Evolutionary conservation across 1,140 invertebrate species (phyloP).

Genomic region (Zaprionus inermis): DNA sequence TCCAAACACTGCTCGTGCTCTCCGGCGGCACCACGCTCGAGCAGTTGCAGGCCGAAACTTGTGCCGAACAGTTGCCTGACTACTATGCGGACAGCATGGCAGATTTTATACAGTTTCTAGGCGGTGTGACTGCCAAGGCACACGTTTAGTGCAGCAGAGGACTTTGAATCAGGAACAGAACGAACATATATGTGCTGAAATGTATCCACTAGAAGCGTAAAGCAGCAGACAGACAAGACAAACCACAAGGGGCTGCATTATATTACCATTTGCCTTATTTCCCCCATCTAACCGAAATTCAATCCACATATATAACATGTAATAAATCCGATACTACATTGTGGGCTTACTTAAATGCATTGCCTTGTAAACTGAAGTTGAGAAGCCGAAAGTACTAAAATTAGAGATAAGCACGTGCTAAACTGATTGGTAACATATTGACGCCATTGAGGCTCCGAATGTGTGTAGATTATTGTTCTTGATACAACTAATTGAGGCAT

Average conservation of each 20-base stretch:
- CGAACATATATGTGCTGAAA: neutral
- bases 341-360: neutral
- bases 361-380: neutral
- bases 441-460: neutral
- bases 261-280: neutral
- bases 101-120: conserved; percentile 55
- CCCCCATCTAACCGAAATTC: neutral
- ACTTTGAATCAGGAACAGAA: neutral
- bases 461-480: neutral
- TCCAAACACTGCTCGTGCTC: conserved; percentile 85
- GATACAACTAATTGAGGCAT: neutral
- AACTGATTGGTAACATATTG: neutral
- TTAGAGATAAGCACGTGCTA: neutral
- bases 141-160: conserved; percentile 40
- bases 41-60: conserved; percentile 54
- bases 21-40: conserved; percentile 84
- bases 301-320: neutral
- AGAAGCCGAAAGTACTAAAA: neutral
- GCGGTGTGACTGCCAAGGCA: conserved; percentile 37
- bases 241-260: neutral
- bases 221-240: neutral
- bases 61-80: conserved; percentile 81
- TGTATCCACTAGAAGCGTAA: neutral
- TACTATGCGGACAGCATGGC: conserved; percentile 84
- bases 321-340: neutral